Conservation (phyloP, 2,113 vertebrate genomes). For the Uria lomvia region DNA sequence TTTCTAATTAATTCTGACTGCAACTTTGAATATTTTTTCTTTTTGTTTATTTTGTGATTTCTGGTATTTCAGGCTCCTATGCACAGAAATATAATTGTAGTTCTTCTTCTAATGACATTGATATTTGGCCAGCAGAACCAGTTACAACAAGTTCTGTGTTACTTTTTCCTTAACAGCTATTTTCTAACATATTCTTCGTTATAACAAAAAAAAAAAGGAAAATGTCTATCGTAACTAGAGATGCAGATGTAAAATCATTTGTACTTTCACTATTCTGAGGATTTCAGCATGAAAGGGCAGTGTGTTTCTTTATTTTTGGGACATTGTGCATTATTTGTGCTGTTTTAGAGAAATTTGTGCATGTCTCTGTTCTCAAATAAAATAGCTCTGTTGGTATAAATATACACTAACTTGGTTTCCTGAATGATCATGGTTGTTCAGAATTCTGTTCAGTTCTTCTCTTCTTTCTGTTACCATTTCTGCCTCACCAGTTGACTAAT, state of each 20-base stretch:
- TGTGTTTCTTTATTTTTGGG: not conserved
- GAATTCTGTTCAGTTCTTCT: not conserved
- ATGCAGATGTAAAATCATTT: not conserved
- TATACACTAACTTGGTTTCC: not conserved
- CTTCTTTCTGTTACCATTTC: not conserved
- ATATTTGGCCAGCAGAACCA: constrained; percentile 2
- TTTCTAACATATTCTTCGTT: not conserved
- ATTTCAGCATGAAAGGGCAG: not conserved
- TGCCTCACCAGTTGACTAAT: not conserved
- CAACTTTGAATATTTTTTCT: not conserved
- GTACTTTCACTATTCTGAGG: not conserved
- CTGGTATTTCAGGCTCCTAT: constrained; percentile 34
- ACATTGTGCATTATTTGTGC: not conserved
- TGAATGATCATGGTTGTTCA: not conserved
- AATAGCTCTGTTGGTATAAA: not conserved
- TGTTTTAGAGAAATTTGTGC: not conserved
- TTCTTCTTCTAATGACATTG: not conserved
- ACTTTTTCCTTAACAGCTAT: not conserved
- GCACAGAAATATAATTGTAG: not conserved
- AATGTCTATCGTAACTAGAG: not conserved
- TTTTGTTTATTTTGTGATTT: constrained; percentile 4
- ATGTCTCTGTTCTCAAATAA: not conserved
- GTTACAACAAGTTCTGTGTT: not conserved
- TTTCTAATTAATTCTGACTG: not conserved
- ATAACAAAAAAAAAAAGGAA: not conserved